Evolutionary conservation across 2,797 vertebrate genomes (phyloP).

Genomic region (Oreochromis mossambicus): DNA sequence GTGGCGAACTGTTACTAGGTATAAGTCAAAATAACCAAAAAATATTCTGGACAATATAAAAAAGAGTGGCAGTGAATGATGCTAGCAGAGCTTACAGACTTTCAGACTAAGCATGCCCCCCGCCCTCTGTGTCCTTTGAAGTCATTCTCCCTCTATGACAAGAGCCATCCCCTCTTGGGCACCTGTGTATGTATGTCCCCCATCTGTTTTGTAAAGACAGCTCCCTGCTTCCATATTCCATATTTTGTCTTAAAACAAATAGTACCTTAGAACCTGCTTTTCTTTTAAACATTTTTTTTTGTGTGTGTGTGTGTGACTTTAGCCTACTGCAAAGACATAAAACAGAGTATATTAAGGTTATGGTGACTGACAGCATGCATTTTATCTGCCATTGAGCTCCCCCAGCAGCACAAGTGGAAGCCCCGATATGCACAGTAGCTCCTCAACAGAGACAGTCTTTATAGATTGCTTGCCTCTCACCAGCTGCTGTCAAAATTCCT

Average conservation of each 20-base stretch:
- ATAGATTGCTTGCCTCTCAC: background rate
- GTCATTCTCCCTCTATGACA: background rate
- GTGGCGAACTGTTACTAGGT: background rate
- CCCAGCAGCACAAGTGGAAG: background rate
- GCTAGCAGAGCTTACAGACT: background rate
- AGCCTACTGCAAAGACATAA: background rate
- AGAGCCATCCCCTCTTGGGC: background rate
- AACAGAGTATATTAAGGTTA: background rate
- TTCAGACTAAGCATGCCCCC: background rate
- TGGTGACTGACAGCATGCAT: conserved; percentile 1
- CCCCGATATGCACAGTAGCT: background rate
- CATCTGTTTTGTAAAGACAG: background rate
- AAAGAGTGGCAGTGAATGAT: background rate
- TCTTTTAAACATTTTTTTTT: background rate
- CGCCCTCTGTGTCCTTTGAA: background rate
- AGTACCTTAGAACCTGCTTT: background rate
- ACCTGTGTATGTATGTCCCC: background rate
- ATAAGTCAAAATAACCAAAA: background rate
- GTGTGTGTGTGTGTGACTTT: background rate
- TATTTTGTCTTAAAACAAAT: background rate
- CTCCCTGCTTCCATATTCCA: background rate
- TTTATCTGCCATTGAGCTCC: background rate
- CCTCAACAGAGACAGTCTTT: background rate
- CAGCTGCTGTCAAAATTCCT: background rate
- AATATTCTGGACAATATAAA: background rate